Evolutionary conservation across 2,113 vertebrate species (phyloP).

Genomic region (Pitta sordida): DNA sequence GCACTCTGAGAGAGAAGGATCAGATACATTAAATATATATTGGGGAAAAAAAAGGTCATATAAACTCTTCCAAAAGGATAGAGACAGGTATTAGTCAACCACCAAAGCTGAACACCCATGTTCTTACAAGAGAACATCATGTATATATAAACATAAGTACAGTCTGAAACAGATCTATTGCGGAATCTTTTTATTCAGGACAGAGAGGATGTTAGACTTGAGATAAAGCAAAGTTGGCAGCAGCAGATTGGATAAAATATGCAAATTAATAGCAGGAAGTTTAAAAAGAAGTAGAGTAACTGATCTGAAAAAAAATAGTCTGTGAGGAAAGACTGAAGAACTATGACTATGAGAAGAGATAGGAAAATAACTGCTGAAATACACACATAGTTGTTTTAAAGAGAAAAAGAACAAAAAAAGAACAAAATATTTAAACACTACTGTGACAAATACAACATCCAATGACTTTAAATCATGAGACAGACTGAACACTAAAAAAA

Average conservation of each 20-base stretch:
- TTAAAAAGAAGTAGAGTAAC: neutral
- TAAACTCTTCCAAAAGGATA: neutral
- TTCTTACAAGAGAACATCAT: neutral
- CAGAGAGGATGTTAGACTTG: neutral
- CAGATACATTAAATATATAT: neutral
- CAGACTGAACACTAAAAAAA: neutral
- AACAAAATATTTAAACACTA: neutral
- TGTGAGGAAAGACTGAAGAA: neutral
- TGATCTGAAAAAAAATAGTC: neutral
- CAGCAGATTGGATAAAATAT: neutral
- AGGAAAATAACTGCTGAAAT: neutral
- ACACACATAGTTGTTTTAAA: neutral
- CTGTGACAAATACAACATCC: neutral
- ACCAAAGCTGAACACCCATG: neutral
- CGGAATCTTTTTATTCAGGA: neutral
- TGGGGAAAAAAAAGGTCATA: neutral
- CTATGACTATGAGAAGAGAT: neutral
- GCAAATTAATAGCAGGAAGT: neutral
- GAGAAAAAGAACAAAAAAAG: neutral
- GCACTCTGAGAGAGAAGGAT: neutral
- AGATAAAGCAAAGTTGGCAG: neutral
- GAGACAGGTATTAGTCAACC: neutral
- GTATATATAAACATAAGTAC: neutral
- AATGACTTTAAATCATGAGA: neutral
- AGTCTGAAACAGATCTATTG: neutral